A percentile compares a stretch with the other conserved stretches of the same genome.
These are phyloP conservation scores for Lutjanus campechanus DNA, from an alignment of 2,797 vertebrate species.

Conservation along the genomic window DNA sequence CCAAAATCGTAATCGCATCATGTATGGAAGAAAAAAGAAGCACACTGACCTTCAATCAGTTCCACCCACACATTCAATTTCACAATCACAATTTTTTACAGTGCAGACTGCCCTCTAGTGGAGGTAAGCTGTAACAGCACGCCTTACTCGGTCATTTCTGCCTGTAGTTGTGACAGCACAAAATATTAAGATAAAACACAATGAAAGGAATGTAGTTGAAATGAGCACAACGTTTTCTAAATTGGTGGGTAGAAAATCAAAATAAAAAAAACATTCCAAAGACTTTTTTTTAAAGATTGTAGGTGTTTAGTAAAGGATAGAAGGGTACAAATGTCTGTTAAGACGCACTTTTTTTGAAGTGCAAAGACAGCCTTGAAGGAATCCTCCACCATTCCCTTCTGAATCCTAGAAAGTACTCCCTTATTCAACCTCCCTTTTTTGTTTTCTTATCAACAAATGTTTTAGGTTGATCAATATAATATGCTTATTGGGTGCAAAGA, in stretches of 20 bases:
- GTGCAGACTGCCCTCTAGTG: slow-evolving; percentile 75
- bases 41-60: slow-evolving; percentile 81
- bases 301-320: slow-evolving; percentile 46
- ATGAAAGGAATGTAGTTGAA: slow-evolving; percentile 41
- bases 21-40: slow-evolving; percentile 62
- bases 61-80: slow-evolving; percentile 51
- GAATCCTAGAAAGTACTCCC: slow-evolving; percentile 59
- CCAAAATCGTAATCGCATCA: slow-evolving; percentile 65
- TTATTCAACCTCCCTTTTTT: slow-evolving; percentile 58
- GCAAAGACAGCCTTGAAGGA: slow-evolving; percentile 81
- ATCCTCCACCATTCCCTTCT: slow-evolving; percentile 87
- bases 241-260: slow-evolving; percentile 56
- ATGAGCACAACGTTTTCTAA: slow-evolving; percentile 77
- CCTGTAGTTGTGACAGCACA: slow-evolving; percentile 59
- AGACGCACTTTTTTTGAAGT: slow-evolving; percentile 56
- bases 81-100: slow-evolving; percentile 32
- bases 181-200: slow-evolving; percentile 44
- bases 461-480: slow-evolving; percentile 67
- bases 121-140: slow-evolving; percentile 60
- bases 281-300: slow-evolving; percentile 66
- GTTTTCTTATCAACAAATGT: slow-evolving; percentile 59
- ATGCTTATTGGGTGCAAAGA: slow-evolving; percentile 71
- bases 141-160: slow-evolving; percentile 45
- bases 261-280: slow-evolving; percentile 78
- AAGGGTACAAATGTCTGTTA: slow-evolving; percentile 49